Conservation (phyloP, 2,888 invertebrate species). For the Patella caerulea region DNA sequence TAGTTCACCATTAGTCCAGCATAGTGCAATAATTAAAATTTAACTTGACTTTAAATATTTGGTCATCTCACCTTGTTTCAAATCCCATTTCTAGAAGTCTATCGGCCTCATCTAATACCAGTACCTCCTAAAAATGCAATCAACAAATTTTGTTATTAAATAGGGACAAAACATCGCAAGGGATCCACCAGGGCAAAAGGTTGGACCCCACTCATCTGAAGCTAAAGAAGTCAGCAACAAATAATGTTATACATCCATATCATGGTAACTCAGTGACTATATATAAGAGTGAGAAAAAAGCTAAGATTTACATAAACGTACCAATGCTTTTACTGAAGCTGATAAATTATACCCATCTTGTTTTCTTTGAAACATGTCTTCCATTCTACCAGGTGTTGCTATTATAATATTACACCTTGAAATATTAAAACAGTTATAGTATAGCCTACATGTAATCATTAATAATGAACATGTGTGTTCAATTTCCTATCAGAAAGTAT, state of each 20-base stretch:
- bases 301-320: slow-evolving; percentile 69
- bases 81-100: slow-evolving; percentile 94
- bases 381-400: slow-evolving; percentile 94
- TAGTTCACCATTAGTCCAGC: no score
- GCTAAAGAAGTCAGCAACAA: no score
- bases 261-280: no score
- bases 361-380: slow-evolving; percentile 78
- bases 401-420: slow-evolving; percentile 83
- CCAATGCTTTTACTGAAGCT: slow-evolving; percentile 83
- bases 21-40: no score
- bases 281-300: not conserved
- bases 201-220: no score
- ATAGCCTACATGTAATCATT: no score
- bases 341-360: slow-evolving; percentile 73
- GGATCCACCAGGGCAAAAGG: no score
- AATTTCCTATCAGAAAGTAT: no score
- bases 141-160: not conserved
- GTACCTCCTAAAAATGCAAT: slow-evolving; percentile 79
- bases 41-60: not conserved
- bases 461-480: no score
- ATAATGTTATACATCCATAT: no score
- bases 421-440: no score
- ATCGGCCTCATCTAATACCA: slow-evolving; percentile 97
- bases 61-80: slow-evolving; percentile 75
- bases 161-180: no score